Conservation (phyloP, 30 jellyfish, hydroid and myxozoan genomes). For the Hydractinia symbiolongicarpus region DNA sequence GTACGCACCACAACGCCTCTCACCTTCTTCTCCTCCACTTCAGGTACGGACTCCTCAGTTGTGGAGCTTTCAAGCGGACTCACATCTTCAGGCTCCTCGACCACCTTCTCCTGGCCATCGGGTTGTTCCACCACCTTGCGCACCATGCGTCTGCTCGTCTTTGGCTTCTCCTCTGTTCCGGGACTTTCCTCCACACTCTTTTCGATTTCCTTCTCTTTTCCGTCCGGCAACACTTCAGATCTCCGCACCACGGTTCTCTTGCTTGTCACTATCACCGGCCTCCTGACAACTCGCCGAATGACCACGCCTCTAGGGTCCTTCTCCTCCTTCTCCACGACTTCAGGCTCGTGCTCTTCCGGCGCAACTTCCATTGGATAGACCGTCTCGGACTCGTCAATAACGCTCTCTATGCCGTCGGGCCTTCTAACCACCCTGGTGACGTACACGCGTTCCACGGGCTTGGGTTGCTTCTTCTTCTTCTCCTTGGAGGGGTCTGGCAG, state of each 20-base stretch:
- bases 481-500: slow-evolving; percentile 13
- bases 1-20: slow-evolving; percentile 57
- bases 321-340: slow-evolving; percentile 17
- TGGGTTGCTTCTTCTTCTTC: slow-evolving; percentile 33
- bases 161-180: slow-evolving; percentile 37
- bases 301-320: slow-evolving; percentile 32
- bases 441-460: slow-evolving; percentile 62
- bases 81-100: slow-evolving; percentile 66
- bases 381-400: slow-evolving; percentile 68
- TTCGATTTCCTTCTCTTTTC: slow-evolving; percentile 54
- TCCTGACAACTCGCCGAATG: slow-evolving; percentile 39
- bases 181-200: slow-evolving; percentile 41
- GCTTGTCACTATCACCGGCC: slow-evolving; percentile 51
- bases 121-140: slow-evolving; percentile 35
- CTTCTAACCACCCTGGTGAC: slow-evolving; percentile 64
- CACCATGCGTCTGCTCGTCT: slow-evolving; percentile 18
- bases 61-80: slow-evolving; percentile 51
- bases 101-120: slow-evolving; percentile 42
- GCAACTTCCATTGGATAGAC: slow-evolving; percentile 53
- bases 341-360: slow-evolving; percentile 50
- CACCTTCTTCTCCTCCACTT: slow-evolving; percentile 34
- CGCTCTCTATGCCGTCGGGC: slow-evolving; percentile 67
- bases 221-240: slow-evolving; percentile 64
- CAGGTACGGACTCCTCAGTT: slow-evolving; percentile 62
- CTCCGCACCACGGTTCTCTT: slow-evolving; percentile 45